These are phyloP conservation scores for Goniozus legneri DNA, from an alignment of 1,140 invertebrate species.

Conservation along the genomic window DNA sequence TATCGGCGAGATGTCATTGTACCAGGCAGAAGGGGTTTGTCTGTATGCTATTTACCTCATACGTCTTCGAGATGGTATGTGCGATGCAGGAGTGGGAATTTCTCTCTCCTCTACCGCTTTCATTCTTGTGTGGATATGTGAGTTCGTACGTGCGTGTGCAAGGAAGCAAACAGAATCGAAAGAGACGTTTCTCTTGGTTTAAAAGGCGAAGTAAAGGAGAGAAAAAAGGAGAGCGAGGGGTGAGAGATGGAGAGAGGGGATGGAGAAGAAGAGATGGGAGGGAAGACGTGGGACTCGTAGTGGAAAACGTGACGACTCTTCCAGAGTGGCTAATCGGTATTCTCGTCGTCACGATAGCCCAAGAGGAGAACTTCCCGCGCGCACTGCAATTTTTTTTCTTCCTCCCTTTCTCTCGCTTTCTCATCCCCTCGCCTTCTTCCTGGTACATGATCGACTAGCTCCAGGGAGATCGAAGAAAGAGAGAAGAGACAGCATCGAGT, in stretches of 20 bases:
- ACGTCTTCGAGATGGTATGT: background rate
- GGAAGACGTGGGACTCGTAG: slow-evolving; percentile 10
- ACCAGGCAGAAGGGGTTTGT: too few relatives aligned
- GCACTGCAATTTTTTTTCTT: background rate
- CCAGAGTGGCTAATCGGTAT: slow-evolving; percentile 19
- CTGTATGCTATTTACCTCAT: background rate
- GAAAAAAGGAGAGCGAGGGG: background rate
- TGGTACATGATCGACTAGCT: too few relatives aligned
- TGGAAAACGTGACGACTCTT: slow-evolving; percentile 14
- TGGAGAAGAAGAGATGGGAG: slow-evolving; percentile 3
- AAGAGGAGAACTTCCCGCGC: background rate
- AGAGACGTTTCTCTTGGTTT: background rate
- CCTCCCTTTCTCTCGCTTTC: too few relatives aligned
- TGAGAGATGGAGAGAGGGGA: background rate
- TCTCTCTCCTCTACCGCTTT: slow-evolving; percentile 3
- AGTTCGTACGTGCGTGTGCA: background rate
- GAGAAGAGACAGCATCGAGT: too few relatives aligned
- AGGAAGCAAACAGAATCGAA: background rate
- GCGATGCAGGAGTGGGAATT: background rate
- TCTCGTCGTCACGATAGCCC: slow-evolving; percentile 9
- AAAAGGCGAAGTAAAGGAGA: background rate
- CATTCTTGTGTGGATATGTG: slow-evolving; percentile 1
- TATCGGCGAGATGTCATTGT: too few relatives aligned
- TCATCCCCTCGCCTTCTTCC: too few relatives aligned
- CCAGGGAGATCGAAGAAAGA: too few relatives aligned